Evolutionary conservation across 2,797 vertebrate genomes (phyloP).

Genomic region (Masticophis lateralis): DNA sequence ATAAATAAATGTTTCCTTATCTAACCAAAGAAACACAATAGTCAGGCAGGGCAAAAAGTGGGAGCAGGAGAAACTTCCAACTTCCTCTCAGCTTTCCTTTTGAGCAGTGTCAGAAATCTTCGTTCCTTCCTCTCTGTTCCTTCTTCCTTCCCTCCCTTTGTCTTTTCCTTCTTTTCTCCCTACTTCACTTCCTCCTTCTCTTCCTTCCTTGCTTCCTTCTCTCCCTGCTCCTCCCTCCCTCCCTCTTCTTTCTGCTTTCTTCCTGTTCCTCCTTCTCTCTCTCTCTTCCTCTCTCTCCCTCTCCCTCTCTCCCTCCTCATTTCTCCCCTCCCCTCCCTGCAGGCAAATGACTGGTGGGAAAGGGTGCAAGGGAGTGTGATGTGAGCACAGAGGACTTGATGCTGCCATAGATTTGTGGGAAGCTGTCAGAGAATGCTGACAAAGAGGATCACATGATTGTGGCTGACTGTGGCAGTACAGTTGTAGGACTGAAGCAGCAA

Average conservation of each 20-base stretch:
- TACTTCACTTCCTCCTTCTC: not conserved
- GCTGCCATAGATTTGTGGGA: not conserved
- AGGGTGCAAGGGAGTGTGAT: not conserved
- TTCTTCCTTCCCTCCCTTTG: no score
- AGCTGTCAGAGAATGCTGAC: not conserved
- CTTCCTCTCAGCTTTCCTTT: not conserved
- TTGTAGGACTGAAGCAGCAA: not conserved
- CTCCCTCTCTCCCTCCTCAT: not conserved
- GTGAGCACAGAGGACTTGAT: not conserved
- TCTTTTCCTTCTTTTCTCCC: not conserved
- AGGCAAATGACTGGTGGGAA: not conserved
- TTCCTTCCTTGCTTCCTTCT: not conserved
- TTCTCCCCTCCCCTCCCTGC: not conserved
- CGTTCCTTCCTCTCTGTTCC: not conserved
- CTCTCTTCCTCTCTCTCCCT: not conserved
- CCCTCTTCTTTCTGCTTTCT: not conserved
- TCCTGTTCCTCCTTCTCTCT: not conserved
- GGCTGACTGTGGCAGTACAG: not conserved
- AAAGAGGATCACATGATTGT: not conserved
- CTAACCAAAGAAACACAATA: not conserved
- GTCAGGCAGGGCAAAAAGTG: not conserved
- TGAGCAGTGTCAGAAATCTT: not conserved
- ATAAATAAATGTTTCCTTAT: not conserved
- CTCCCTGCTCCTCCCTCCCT: not conserved
- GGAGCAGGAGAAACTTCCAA: not conserved